Evolutionary conservation across 2,797 vertebrate species (phyloP), one percentile per base, ranked within the genome.

Genomic region (Malurus leucopterus): DNA sequence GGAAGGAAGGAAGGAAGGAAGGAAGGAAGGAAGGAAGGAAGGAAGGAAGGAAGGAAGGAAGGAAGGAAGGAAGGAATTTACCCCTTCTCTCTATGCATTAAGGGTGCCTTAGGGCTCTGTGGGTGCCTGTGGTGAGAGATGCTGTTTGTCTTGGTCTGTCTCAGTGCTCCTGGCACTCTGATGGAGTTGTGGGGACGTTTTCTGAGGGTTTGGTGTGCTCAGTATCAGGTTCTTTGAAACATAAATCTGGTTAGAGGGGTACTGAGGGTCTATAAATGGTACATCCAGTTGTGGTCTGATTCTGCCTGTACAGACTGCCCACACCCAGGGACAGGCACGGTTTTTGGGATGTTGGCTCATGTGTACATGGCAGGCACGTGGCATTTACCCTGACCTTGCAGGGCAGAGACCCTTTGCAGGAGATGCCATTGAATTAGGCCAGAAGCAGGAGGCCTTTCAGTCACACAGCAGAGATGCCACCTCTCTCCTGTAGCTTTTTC

Each of bases 311-410:
- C 59, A 65, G 55, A 47, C 47, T 81, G 74, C 43, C 58, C 32
- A 30, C 20, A 6, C 3, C 4, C 4, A 14, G 20, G 0, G 0
- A 20, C 8, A 9, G 24, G 23, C n/a, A 47, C 53, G 6, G 46
- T 38, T 41, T 44, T 47, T 6, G 22, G 69, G 32, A 12, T 1
- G 2, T 13, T 80, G 47, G 44, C 61, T 70, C 74, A 26, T 2
- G 2, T 1, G 4, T 22, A 13, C 8, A 0, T 7, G 61, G 32
- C 34, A 80, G 43, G 44, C 12, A 53, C 0, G 1, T 44, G 29
- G 55, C 71, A 51, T 54, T 79, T 29, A 30, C 36, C 20, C 29
- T 29, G 54, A 40, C 64, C 64, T 69, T 58, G 64, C 54, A 61
- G 27, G 13, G 16, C 23, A 65, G 17, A 57, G 5, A 67, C 47